Evolutionary conservation across 2,888 invertebrate species (phyloP), one percentile per base, ranked within the genome.

Genomic region (Philopedon plagiatum): DNA sequence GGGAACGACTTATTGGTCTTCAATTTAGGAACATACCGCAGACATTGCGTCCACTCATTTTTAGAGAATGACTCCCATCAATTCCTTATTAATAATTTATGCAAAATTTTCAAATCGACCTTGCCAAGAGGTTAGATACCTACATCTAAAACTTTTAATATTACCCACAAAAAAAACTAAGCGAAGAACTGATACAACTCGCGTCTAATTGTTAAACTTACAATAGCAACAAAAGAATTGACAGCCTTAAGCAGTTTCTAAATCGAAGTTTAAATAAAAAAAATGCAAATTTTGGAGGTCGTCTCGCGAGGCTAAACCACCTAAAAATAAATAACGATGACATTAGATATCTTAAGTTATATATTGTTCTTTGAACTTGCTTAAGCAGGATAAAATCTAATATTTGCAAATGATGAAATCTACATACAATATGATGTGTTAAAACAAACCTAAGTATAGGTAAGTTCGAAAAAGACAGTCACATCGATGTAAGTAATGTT

Each of bases 271-370:
- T 51, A 29, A 13, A 51, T 51, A 7, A 29, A 51, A 51, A 26
- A 51, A 51, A 26, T 51, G 51, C 51, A 51, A 51, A 51, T 29
- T 23, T 51, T 51, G 29, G 51, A 51, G 29, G 51, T 51, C 29
- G 51, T 13, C 15, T 51, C 13, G 51, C 51, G 51, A 51, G 51
- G 51, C 29, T 26, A 51, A 23, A 51, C 51, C 15, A 26, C 26
- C 29, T 26, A 51, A 51, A 51, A 51, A 51, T 51, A 51, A 51
- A 29, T 51, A 23, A 11, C n/a, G 23, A 39, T 39, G 39, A 39
- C 39, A 39, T 39, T 13, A 49, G 26, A 49, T 37, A n/a, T 15
- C 15, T n/a, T 39, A 15, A 15, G 11, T 4, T 15, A 39, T 5
- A 15, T 39, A 39, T n/a, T n/a, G n/a, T n/a, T n/a, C n/a, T n/a